Conservation (phyloP, 1,140 invertebrate species). For the Cydia amplana region DNA sequence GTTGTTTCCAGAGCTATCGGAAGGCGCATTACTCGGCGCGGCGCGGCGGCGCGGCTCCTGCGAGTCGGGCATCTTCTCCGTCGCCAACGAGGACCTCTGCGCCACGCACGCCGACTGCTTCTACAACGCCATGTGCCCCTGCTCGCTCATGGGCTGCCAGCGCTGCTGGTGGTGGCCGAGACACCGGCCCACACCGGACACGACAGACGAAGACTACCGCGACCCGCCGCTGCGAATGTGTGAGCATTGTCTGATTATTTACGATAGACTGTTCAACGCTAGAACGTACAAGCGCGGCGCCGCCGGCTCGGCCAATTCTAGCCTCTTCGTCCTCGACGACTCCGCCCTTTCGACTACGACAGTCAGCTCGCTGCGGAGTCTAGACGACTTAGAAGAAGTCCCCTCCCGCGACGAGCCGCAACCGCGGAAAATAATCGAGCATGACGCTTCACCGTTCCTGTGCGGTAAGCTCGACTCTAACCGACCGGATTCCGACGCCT, state of each 20-base stretch:
- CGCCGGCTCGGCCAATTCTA: constrained; percentile 80
- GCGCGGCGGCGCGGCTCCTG: constrained; percentile 87
- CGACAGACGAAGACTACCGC: constrained; percentile 41
- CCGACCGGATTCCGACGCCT: constrained; percentile 29
- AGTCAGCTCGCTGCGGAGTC: constrained; percentile 80
- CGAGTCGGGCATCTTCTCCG: constrained; percentile 93
- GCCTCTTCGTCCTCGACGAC: constrained; percentile 81
- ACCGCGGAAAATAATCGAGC: not conserved
- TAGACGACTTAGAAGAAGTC: constrained; percentile 81
- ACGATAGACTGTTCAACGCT: constrained; percentile 58
- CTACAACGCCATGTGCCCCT: constrained; percentile 66
- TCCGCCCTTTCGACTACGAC: constrained; percentile 75
- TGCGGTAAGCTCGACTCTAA: constrained; percentile 49
- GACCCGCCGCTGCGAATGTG: constrained; percentile 50
- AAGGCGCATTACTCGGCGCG: constrained; percentile 36
- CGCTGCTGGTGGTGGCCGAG: constrained; percentile 70
- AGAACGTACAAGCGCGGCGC: constrained; percentile 34
- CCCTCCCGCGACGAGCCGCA: constrained; percentile 33
- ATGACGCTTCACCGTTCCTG: constrained; percentile 52
- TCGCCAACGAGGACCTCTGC: constrained; percentile 86
- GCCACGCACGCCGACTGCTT: constrained; percentile 53
- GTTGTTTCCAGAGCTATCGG: constrained; percentile 33
- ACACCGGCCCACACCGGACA: constrained; percentile 34
- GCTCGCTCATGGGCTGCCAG: constrained; percentile 70
- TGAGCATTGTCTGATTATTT: constrained; percentile 53